Base-by-base conservation (phyloP, 2,113 vertebrate genomes). In the Pantherophis guttatus region DNA sequence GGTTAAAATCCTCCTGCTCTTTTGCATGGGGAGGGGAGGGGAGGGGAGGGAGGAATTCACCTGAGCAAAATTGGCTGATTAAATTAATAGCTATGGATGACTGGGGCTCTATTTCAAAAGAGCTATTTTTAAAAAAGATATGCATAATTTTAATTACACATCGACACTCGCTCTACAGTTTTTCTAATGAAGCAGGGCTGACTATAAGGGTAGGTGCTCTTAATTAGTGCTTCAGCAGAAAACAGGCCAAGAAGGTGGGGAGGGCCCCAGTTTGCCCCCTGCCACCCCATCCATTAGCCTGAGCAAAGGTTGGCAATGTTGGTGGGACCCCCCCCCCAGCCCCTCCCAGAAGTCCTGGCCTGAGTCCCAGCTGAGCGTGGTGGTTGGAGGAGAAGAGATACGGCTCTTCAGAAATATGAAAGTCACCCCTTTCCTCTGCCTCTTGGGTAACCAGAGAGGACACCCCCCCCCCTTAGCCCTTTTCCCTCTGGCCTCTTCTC, bases 91-190 rank as follows among this genome's bases (percentile, higher is more conserved):
- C 94, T 94, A 96, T 92, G 90, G 93, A 81, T 91, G 93, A 91
- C 4, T 65, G 94, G 89, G 88, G 91, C 93, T 93, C 91, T 94
- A 8, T 89, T 95, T 96, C 90, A 94, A 92, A 94, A 95, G 87
- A 62, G 3, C 70, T 17, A 93, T 81, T 95, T 94, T 92, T 44
- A 48, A 88, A 91, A 95, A 96, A 90, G 96, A 94, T 90, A 95
- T 90, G 57, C 95, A 94, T 93, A 93, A 93, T 94, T 95, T 95
- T 96, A 96, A 96, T 96, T 96, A 93, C 0, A 39, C 92, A 24
- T 48, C 89, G 93, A 86, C 95, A 95, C 87, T n/a, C 1, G 0
- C 90, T 94, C 92, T 59, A 21, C 75, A 21, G 17, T 44, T 52
- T 91, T 94, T 87, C 91, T 96, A 62, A 95, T 62, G 95, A 95